Conservation (phyloP, 2,888 invertebrate genomes). For the Zygothrica quintamaculata region DNA sequence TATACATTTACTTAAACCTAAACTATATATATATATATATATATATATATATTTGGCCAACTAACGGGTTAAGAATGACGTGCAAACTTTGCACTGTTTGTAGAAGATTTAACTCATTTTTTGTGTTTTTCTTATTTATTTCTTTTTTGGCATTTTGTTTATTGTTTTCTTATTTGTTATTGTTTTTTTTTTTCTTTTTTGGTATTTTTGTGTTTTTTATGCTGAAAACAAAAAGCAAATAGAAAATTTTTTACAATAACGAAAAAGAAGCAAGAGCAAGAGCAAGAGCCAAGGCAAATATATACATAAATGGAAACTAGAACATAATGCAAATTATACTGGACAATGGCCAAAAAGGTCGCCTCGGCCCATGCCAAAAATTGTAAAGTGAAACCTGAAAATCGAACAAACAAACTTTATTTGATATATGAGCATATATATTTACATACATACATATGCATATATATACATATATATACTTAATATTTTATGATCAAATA, state of each 20-base stretch:
- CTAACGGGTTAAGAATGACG: slow-evolving; percentile 65
- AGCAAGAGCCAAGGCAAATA: slow-evolving; percentile 50
- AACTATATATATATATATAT: slow-evolving; percentile 45
- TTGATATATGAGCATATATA: slow-evolving; percentile 9
- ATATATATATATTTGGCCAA: slow-evolving; percentile 51
- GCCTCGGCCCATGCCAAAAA: slow-evolving; percentile 25
- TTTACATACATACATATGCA: not conserved
- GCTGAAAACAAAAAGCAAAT: slow-evolving; percentile 51
- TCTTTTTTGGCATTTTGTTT: not conserved
- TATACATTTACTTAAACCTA: not conserved
- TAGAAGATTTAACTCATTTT: slow-evolving; percentile 39
- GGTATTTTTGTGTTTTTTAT: slow-evolving; percentile 22
- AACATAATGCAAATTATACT: slow-evolving; percentile 65
- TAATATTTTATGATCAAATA: no score
- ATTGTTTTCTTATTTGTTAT: slow-evolving; percentile 5
- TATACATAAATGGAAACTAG: slow-evolving; percentile 57
- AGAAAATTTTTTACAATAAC: slow-evolving; percentile 51
- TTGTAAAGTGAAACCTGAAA: slow-evolving; percentile 30
- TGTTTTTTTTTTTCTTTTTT: slow-evolving; percentile 21
- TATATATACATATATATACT: slow-evolving; percentile 14
- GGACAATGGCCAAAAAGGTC: slow-evolving; percentile 57
- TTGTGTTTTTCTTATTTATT: not conserved
- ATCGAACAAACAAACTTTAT: slow-evolving; percentile 37
- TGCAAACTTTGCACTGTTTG: slow-evolving; percentile 59
- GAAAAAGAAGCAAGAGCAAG: slow-evolving; percentile 22